Conservation (phyloP, 23 tunicate species). For the Oikopleura dioica region DNA sequence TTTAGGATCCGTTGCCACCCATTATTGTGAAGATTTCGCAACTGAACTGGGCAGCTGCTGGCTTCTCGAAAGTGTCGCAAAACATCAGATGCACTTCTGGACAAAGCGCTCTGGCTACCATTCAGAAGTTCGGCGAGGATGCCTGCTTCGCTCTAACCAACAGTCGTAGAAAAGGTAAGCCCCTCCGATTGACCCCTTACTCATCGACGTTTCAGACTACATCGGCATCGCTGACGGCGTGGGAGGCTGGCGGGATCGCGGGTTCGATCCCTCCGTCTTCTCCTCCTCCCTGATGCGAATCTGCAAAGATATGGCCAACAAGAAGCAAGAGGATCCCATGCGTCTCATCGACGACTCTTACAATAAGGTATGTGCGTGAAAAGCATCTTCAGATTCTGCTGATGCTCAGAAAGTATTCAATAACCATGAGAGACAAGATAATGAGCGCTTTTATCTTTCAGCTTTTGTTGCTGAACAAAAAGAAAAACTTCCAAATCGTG, state of each 20-base stretch:
- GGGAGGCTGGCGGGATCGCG: conserved; percentile 92
- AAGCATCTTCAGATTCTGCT: conserved; percentile 7
- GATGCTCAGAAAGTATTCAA: neutral
- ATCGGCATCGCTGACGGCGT: conserved; percentile 94
- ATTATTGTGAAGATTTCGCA: neutral
- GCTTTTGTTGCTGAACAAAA: neutral
- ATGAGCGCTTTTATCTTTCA: neutral
- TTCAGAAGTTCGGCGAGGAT: conserved; percentile 1
- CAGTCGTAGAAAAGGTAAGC: neutral
- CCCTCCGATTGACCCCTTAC: too few relatives aligned
- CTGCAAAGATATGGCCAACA: conserved; percentile 24
- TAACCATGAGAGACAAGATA: neutral
- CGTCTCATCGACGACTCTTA: conserved; percentile 24
- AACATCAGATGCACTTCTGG: neutral
- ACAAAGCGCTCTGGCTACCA: neutral
- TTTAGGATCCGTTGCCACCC: conserved; percentile 2
- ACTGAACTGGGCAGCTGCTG: conserved; percentile 11
- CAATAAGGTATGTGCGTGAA: conserved; percentile 50
- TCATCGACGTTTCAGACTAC: neutral
- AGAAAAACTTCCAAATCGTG: conserved; percentile 14
- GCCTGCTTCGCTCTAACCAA: conserved; percentile 3
- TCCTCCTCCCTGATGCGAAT: conserved; percentile 60
- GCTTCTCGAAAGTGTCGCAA: neutral
- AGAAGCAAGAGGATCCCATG: neutral
- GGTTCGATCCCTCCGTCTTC: conserved; percentile 80